A percentile compares a stretch with the other conserved stretches of the same genome.
Evolutionary conservation across 1,140 invertebrate genomes (phyloP).

Genomic region (Drosophila murphyi): DNA sequence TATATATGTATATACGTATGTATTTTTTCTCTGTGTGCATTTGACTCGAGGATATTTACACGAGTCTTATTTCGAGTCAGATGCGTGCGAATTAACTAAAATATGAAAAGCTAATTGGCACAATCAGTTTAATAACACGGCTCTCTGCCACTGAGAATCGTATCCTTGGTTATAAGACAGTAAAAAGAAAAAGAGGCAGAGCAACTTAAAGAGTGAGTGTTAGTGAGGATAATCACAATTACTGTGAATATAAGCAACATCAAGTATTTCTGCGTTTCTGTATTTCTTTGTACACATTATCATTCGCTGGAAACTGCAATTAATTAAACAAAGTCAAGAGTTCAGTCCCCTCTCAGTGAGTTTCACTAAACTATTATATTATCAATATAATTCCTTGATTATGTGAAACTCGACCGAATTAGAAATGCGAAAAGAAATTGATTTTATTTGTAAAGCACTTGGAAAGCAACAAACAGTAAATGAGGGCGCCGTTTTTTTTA

Average conservation of each 20-base stretch:
- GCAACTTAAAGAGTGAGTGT: not conserved
- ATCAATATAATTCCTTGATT: not conserved
- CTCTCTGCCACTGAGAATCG: not conserved
- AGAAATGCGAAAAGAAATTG: constrained; percentile 4
- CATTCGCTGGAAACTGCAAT: constrained; percentile 16
- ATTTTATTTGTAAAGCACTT: constrained; percentile 19
- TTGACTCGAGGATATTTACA: too few relatives aligned
- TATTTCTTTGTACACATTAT: not conserved
- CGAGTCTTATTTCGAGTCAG: not conserved
- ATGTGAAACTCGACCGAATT: not conserved
- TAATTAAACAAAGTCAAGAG: constrained; percentile 43
- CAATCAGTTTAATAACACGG: constrained; percentile 44
- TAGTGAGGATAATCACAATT: constrained; percentile 24
- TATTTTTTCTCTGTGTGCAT: too few relatives aligned
- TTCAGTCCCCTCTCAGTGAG: constrained; percentile 6
- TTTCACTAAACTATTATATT: too few relatives aligned
- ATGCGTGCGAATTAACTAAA: constrained; percentile 13
- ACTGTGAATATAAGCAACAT: constrained; percentile 32
- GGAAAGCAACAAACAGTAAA: constrained; percentile 24
- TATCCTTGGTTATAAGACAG: not conserved
- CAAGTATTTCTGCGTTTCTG: constrained; percentile 13
- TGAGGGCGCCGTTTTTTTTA: constrained; percentile 15
- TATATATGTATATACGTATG: too few relatives aligned
- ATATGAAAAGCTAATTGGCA: constrained; percentile 35
- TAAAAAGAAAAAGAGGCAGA: not conserved